Evolutionary conservation across 2,888 invertebrate genomes (phyloP), one percentile per base, ranked within the genome.

Genomic region (Epirrita christyi): DNA sequence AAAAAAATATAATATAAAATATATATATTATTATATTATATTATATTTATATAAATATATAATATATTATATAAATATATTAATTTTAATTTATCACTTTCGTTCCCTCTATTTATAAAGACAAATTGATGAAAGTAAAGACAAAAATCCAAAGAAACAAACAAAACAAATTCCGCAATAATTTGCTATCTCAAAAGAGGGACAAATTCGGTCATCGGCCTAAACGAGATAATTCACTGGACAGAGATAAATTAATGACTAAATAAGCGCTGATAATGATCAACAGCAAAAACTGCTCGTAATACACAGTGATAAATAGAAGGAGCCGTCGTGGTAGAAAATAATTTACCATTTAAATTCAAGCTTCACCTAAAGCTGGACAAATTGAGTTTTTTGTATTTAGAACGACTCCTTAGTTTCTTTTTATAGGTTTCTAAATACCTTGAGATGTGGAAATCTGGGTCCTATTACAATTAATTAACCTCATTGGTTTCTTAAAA

Each of bases 201-300:
- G 63, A 73, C 70, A 72, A 76, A 75, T 78, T 63, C 61, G 67
- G 66, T 60, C 72, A 74, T 72, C 66, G 66, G 70, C 71, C 59
- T 64, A 64, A 68, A 70, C 72, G 73, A 75, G 81, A 84, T 83
- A 85, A 88, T 86, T 85, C 79, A 73, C 73, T 57, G 72, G 85
- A 87, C 86, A 85, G 78, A 84, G 88, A 88, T 78, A 85, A 88
- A 91, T 90, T 86, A 88, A 84, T 84, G 85, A 85, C 77, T 80
- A 85, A 87, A 87, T 87, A 88, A 87, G 75, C 81, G 76, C 66
- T 80, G 87, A 88, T 89, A 88, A 88, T 78, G 82, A 88, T 86
- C 85, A 59, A 63, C 63, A 70, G 70, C 78, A 82, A 83, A 83
- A 88, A 85, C 72, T 78, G 72, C 61, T 73, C 67, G 54, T 68